Base-by-base conservation (phyloP, 53 echinoderm and acorn worm genomes). In the Echinarachnius parma region DNA sequence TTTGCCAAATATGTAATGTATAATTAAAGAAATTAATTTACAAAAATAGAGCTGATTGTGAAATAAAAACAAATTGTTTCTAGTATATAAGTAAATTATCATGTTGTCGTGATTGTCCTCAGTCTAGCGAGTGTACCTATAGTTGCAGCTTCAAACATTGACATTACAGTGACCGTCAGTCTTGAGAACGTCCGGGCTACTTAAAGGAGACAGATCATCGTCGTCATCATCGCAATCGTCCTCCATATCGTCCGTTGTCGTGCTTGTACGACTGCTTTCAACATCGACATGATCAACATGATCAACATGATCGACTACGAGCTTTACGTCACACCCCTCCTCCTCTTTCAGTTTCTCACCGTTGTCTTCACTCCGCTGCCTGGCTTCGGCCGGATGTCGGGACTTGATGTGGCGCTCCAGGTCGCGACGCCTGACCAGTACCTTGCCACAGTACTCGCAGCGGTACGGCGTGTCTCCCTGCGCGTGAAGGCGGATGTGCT, bases 391-490 rank as follows among this genome's bases (percentile, higher is more conserved):
- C 14, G 95, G 95, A 53, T 94, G 95, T 25, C 95, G 69, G 11
- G 95, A 94, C 22, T 81, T 60, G 27, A 94, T 94, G 52, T 94
- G 95, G 30, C 95, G 84, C 33, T 94, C 95, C 0, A 90, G 77
- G 61, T 90, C 90, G 14, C 90, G 78, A 34, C 90, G 59, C 34
- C 95, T 66, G 4, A 94, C 95, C 15, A 94, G 81, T 1, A 94
- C 95, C 52, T 94, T 94, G 0, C 95, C 95, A 59, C 95, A 94
- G 69, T 90, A 84, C 61, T 90, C 90, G 31, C 95, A 94, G 23
- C 95, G 76, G 84, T 94, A 94, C 15, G 95, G 95, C 5, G 95
- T 94, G 31, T 94, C 95, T 0, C 95, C 95, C 33, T 94, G 90
- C 3, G 95, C 95, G 61, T 94, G 95, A 1, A 94, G 74, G 4